Base-by-base conservation (phyloP, 2,888 invertebrate genomes). In the Mesopsocus fuscifrons region DNA sequence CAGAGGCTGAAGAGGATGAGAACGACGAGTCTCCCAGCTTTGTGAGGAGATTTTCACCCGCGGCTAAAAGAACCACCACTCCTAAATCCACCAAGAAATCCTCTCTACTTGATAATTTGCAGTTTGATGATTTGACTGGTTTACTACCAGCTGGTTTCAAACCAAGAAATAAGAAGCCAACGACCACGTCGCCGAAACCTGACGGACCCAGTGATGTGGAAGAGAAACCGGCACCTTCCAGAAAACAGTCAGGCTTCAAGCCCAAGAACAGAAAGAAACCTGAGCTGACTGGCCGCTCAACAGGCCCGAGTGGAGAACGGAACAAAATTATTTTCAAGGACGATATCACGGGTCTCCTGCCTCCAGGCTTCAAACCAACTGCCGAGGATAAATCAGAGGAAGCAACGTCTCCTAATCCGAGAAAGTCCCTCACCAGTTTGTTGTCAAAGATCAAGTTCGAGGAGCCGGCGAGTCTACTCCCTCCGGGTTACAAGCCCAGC, bases 281-380 rank as follows among this genome's bases (percentile, higher is more conserved):
- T 11, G 26, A 26, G 6, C 26, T 26, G 26, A 26, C 26, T 26
- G n/a, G n/a, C n/a, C 6, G 26, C 6, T 26, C 26, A 9, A 9
- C 26, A 11, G 26, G 26, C 8, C 8, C 26, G 11, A 26, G 26
- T 26, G n/a, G n/a, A n/a, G 26, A 26, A 9, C 26, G 11, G 11
- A 26, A 26, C 26, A 26, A 26, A 26, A 26, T 26, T 26, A 26
- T 26, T 26, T 26, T 70, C 67, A 74, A 75, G 49, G 26, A 26
- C 26, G 73, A 75, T 48, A 51, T 75, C 41, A 57, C 69, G 2
- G 68, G 71, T 15, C 58, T 78, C 1, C 56, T 77, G 5, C 78
- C 78, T 3, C 61, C 72, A 1, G 76, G 75, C 2, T 78, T 73
- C 52, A 59, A 56, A 48, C 51, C 50, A 2, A 47, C 54, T 34